Base-by-base conservation (phyloP, 2,113 vertebrate species). In the Pedetes capensis region DNA sequence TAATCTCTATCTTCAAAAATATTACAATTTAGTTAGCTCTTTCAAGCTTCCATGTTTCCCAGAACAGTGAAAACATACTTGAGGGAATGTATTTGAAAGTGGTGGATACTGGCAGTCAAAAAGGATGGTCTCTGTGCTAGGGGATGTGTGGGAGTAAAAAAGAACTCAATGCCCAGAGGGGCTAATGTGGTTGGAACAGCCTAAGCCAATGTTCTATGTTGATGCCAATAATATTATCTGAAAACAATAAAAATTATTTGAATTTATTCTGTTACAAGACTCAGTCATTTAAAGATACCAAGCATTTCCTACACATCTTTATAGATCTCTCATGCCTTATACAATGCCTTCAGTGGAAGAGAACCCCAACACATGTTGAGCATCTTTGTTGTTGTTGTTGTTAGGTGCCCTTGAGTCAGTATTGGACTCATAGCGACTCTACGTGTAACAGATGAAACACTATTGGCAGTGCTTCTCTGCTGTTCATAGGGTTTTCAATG, bases 211-310 rank as follows among this genome's bases (percentile, higher is more conserved):
- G 55, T 81, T 78, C 27, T 11, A 17, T 53, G 66, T 44, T 86
- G 18, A 10, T 89, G 23, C 3, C n/a, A 61, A 89, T 85, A 29
- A n/a, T 91, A 59, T 63, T 79, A 72, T 55, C 71, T 83, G 55
- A 79, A 89, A 74, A 87, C 37, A 66, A 44, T 32, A 63, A 92
- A 91, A 93, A 10, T 93, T 63, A 79, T 68, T 29, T 87, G 39
- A 89, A 64, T 61, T 34, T 3, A 72, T 0, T 91, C 9, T 78
- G 13, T 82, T 88, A 74, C 10, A 53, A 57, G 12, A 42, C 16
- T 34, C 6, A 88, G 12, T 76, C 87, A 81, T 78, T 93, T 82
- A 94, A 86, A 86, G 34, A 6, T 76, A 39, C 18, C 25, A 47
- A 74, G 25, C 6, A 61, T 72, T 91, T 12, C 22, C 14, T 59